A percentile compares a stretch with the other conserved stretches of the same genome.
Conservation (phyloP, 2,113 vertebrate genomes). For the Sigmodon hispidus region DNA sequence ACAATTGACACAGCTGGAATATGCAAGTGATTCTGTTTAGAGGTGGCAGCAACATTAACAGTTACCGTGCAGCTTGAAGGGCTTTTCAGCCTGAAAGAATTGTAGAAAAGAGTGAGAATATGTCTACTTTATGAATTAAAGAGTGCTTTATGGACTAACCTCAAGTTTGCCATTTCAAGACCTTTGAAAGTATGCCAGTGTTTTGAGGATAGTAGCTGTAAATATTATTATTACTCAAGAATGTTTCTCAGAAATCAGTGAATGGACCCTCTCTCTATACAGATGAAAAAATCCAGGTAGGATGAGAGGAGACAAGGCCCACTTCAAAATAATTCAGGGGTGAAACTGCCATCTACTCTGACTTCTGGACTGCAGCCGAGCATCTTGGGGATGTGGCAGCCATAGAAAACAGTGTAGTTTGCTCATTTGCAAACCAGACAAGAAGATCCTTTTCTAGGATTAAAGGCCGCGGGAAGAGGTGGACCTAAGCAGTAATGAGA, state of each 20-base stretch:
- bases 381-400: neutral
- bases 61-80: neutral
- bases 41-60: neutral
- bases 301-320: neutral
- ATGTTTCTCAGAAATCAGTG: neutral
- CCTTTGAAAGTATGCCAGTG: neutral
- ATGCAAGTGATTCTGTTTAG: slow-evolving; percentile 27
- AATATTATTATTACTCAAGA: neutral
- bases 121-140: neutral
- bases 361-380: neutral
- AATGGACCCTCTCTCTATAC: neutral
- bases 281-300: neutral
- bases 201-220: neutral
- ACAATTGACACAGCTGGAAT: neutral
- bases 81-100: slow-evolving; percentile 36
- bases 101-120: neutral
- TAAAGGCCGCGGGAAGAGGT: neutral
- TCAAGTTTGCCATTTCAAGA: neutral
- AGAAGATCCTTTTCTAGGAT: neutral
- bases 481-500: neutral
- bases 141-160: neutral
- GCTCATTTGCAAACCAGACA: neutral
- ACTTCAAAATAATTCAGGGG: neutral
- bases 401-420: neutral
- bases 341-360: neutral